A percentile compares a stretch with the other conserved stretches of the same genome.
Conservation (phyloP, 92 coral and sea anemone species). For the Phenganax subtilis region DNA sequence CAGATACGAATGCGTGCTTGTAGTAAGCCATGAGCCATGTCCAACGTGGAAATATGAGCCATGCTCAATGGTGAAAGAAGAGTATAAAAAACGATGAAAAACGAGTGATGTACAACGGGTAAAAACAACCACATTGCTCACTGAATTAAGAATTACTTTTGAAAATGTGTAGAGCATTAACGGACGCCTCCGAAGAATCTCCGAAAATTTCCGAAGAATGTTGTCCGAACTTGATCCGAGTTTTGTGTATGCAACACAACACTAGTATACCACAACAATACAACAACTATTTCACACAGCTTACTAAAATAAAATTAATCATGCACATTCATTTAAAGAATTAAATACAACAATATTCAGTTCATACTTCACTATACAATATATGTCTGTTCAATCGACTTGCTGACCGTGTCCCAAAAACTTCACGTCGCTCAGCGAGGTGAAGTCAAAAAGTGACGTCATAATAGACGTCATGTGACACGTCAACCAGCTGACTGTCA, state of each 20-base stretch:
- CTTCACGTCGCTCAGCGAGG: slow-evolving; percentile 3
- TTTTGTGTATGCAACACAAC: not conserved
- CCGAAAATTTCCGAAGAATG: not conserved
- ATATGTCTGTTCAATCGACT: not conserved
- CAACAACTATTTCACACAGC: slow-evolving; percentile 1
- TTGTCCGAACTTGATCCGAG: not conserved
- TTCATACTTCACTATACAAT: not conserved
- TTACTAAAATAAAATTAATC: not conserved
- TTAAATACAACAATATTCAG: slow-evolving; percentile 3
- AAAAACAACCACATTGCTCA: too few species aligned
- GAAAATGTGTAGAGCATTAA: not conserved
- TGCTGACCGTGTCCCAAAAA: not conserved
- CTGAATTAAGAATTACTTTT: not conserved
- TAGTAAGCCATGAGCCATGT: too few species aligned
- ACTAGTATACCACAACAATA: not conserved
- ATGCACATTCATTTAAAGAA: not conserved
- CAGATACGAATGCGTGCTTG: too few species aligned
- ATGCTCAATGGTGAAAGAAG: too few species aligned
- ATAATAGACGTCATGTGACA: not conserved
- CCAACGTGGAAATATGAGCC: too few species aligned
- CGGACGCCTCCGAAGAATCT: not conserved
- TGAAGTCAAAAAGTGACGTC: not conserved
- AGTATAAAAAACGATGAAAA: too few species aligned
- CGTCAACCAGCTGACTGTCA: slow-evolving; percentile 32
- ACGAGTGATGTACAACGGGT: too few species aligned